phyloP scores from a whole-genome alignment of 23 tunicate species.

The Halocynthia aurantium region DNA sequence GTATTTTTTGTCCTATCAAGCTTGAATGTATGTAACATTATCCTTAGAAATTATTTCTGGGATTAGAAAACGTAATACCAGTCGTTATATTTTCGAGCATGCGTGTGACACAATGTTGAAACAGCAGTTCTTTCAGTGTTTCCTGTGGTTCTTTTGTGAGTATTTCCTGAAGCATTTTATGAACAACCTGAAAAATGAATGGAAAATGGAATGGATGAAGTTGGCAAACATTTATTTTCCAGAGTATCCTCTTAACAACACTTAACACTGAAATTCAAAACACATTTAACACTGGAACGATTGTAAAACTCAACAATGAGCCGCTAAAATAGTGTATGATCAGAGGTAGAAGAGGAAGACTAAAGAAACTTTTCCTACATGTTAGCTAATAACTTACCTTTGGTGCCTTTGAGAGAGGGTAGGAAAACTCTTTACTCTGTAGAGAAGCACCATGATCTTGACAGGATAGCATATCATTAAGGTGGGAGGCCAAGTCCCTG shows the following conservation, averaged over 20 bases:
- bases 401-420: conserved; percentile 28
- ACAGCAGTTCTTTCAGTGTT: conserved; percentile 9
- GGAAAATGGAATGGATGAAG: too few species aligned
- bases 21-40: not conserved
- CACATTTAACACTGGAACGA: too few species aligned
- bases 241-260: too few species aligned
- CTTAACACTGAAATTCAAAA: too few species aligned
- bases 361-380: not conserved
- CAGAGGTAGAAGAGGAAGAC: not conserved
- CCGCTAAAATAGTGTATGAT: too few species aligned
- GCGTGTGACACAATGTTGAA: conserved; percentile 6
- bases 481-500: conserved; percentile 18
- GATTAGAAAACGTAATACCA: not conserved
- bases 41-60: conserved; percentile 15
- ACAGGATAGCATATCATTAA: conserved; percentile 28
- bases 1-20: too few species aligned
- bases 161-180: not conserved
- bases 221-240: not conserved
- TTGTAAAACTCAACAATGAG: too few species aligned
- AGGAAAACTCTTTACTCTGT: conserved; percentile 22
- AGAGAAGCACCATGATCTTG: conserved; percentile 30
- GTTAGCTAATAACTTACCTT: conserved; percentile 21
- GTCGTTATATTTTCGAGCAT: not conserved
- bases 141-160: conserved; percentile 5
- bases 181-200: conserved; percentile 5